Percentiles rank a stretch among this genome's conserved stretches.
Evolutionary conservation across 2,113 vertebrate genomes (phyloP).

Genomic region (Osmerus mordax): DNA sequence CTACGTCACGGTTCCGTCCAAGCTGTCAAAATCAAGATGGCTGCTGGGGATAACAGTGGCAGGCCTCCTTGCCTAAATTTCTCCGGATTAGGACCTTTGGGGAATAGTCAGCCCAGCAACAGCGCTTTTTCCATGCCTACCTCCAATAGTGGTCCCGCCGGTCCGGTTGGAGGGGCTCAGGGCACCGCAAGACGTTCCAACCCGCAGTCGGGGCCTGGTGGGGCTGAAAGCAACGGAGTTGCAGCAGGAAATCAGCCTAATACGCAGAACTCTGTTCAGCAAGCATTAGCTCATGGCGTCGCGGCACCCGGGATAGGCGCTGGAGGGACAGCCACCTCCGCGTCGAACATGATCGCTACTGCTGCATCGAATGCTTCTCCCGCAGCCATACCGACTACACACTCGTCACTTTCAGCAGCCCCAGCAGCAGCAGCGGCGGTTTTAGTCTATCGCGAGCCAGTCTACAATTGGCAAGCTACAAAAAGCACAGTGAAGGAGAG

Average conservation of each 20-base stretch:
- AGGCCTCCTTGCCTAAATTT: slow-evolving; percentile 76
- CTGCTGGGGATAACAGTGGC: slow-evolving; percentile 83
- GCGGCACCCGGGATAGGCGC: slow-evolving; percentile 51
- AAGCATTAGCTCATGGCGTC: slow-evolving; percentile 56
- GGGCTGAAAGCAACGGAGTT: slow-evolving; percentile 66
- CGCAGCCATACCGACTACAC: slow-evolving; percentile 50
- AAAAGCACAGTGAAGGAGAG: slow-evolving; percentile 93
- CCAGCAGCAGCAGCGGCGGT: slow-evolving; percentile 73
- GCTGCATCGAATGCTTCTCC: slow-evolving; percentile 60
- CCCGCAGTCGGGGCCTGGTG: slow-evolving; percentile 73
- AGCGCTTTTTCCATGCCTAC: slow-evolving; percentile 71
- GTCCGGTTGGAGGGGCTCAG: slow-evolving; percentile 55
- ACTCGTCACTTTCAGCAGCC: slow-evolving; percentile 53
- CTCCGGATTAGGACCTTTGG: slow-evolving; percentile 68
- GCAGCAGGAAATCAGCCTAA: slow-evolving; percentile 63
- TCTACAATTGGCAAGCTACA: slow-evolving; percentile 94
- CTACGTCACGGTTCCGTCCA: slow-evolving; percentile 44
- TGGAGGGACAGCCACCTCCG: slow-evolving; percentile 61
- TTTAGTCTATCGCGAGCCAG: slow-evolving; percentile 82
- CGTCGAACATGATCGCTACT: slow-evolving; percentile 67
- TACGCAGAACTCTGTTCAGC: slow-evolving; percentile 68
- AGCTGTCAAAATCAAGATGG: slow-evolving; percentile 76
- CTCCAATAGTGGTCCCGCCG: slow-evolving; percentile 65
- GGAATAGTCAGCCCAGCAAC: slow-evolving; percentile 74
- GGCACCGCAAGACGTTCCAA: slow-evolving; percentile 66